These are phyloP conservation scores for Lithophane semibrunnea DNA, from an alignment of 2,888 invertebrate species.

Conservation along the genomic window DNA sequence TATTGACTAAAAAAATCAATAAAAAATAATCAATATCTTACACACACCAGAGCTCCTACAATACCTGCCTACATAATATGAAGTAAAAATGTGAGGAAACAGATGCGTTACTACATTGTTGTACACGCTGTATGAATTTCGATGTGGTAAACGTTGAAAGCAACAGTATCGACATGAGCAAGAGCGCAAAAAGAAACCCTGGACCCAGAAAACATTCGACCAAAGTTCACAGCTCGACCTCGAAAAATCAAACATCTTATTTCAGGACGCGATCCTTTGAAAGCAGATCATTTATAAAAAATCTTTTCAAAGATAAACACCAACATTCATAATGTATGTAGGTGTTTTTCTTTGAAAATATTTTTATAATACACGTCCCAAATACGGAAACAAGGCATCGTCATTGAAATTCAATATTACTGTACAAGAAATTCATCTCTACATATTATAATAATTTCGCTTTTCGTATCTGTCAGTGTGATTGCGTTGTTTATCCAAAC, in stretches of 20 bases:
- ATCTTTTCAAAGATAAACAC: constrained; percentile 10
- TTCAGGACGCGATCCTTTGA: constrained; percentile 7
- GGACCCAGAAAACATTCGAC: neutral
- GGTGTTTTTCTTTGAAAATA: too few relatives aligned
- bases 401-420: constrained; percentile 22
- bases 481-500: neutral
- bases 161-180: neutral
- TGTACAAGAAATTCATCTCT: neutral
- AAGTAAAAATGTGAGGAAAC: neutral
- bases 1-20: too few relatives aligned
- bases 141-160: neutral
- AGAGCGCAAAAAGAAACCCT: neutral
- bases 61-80: neutral
- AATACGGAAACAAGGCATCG: neutral
- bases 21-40: too few relatives aligned
- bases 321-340: neutral
- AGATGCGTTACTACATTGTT: too few relatives aligned
- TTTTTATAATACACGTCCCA: too few relatives aligned
- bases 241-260: constrained; percentile 5
- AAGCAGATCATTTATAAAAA: neutral
- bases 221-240: neutral
- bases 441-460: neutral
- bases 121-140: neutral
- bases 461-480: too few relatives aligned
- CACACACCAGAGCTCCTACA: too few relatives aligned